Conservation (phyloP, 2,888 invertebrate genomes). For the Pollenia angustigena region DNA sequence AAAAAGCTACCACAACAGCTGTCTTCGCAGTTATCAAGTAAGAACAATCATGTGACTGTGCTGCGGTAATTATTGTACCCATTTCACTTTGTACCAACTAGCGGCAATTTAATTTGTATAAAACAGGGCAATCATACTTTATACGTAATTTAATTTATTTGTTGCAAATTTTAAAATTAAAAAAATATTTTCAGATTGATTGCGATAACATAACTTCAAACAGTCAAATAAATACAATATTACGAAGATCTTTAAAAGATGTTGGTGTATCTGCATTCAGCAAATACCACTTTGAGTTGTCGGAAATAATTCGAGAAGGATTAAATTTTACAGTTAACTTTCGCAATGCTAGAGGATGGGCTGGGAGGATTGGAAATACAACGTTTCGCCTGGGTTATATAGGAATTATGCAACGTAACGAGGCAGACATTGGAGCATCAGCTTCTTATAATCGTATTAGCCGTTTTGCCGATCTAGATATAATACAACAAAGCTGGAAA, state of each 20-base stretch:
- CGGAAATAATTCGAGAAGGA: slow-evolving; percentile 77
- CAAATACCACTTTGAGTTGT: slow-evolving; percentile 81
- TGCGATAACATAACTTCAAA: slow-evolving; percentile 79
- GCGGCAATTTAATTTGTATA: too few species aligned
- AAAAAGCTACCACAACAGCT: too few species aligned
- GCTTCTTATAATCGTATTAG: slow-evolving; percentile 81
- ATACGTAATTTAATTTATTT: neutral
- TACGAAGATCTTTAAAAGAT: slow-evolving; percentile 76
- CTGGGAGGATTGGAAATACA: slow-evolving; percentile 80
- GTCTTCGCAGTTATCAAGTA: too few species aligned
- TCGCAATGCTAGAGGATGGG: slow-evolving; percentile 83
- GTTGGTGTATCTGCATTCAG: slow-evolving; percentile 80
- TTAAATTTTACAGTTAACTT: slow-evolving; percentile 81
- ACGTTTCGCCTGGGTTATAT: slow-evolving; percentile 81
- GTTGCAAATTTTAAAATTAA: neutral
- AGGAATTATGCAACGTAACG: slow-evolving; percentile 81
- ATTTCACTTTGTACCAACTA: too few species aligned
- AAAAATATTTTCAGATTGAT: slow-evolving; percentile 78
- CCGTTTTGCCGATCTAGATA: slow-evolving; percentile 82
- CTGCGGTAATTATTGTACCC: too few species aligned
- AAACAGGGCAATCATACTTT: too few species aligned
- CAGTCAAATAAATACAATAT: slow-evolving; percentile 77
- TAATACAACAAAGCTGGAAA: slow-evolving; percentile 82
- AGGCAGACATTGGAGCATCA: slow-evolving; percentile 82
- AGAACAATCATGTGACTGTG: too few species aligned